Base-by-base conservation (phyloP, 1,140 invertebrate genomes). In the Cardiocondyla obscurior region DNA sequence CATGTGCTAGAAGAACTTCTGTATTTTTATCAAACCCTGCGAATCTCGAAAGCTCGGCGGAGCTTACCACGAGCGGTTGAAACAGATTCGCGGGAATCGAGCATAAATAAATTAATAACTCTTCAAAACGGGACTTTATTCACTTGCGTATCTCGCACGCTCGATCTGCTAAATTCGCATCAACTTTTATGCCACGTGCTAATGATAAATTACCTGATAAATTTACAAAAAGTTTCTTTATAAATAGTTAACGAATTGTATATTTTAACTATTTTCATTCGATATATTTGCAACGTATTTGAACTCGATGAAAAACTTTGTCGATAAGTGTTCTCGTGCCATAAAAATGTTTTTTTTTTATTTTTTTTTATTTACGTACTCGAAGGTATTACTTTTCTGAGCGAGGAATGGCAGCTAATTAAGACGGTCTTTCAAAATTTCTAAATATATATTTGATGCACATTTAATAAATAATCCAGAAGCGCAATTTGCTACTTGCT, bases 91-190 rank as follows among this genome's bases (percentile, higher is more conserved):
- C 6, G 36, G 3, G 19, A 77, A 77, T 33, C 33, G 22, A 28
- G n/a, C 28, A 79, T 55, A 55, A 67, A 79, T 55, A 55, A 67
- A 55, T 79, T 79, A 79, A 69, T 79, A 69, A 79, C 62, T 67
- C 16, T 53, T 79, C 12, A 42, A 55, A 67, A 67, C 25, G 12
- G n/a, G 3, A 79, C 53, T 79, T 79, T 55, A 79, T 79, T 67
- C 44, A 25, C 28, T 64, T 46, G 22, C n/a, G 19, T 46, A 7
- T 62, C 10, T 46, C 12, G 57, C 30, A 25, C 22, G 51, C 4
- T 19, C 25, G 46, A 42, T 79, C 25, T 77, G 28, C 39, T 19
- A 30, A 65, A 67, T 53, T 77, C 28, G 10, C 65, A 51, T 67
- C 3, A 39, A 51, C 10, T 39, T 12, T 7, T 8, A 8, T n/a